Evolutionary conservation across 2,888 invertebrate genomes (phyloP).

Genomic region (Lepidochrysops patricia): DNA sequence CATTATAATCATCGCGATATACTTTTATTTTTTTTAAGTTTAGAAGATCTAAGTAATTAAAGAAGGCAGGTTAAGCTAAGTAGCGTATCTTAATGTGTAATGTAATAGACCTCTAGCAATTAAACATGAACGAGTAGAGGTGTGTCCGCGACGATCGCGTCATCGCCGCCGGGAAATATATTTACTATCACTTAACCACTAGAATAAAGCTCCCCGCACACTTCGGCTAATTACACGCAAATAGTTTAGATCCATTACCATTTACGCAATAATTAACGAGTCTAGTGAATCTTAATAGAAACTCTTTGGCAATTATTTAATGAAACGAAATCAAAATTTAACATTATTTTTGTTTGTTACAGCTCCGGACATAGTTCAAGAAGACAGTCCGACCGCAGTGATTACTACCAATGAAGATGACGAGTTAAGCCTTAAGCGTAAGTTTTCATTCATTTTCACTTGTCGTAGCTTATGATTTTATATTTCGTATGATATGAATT

Average conservation of each 20-base stretch:
- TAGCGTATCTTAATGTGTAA: not conserved
- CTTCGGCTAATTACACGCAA: not conserved
- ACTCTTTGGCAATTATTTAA: too few relatives aligned
- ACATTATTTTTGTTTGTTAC: constrained; percentile 51
- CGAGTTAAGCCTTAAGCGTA: constrained; percentile 88
- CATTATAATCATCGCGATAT: too few relatives aligned
- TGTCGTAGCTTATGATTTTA: too few relatives aligned
- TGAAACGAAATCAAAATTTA: too few relatives aligned
- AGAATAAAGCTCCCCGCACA: not conserved
- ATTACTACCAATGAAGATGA: constrained; percentile 79
- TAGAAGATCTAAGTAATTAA: too few relatives aligned
- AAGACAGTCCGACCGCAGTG: constrained; percentile 78
- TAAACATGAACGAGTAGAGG: not conserved
- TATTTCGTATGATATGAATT: too few relatives aligned
- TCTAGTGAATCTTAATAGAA: too few relatives aligned
- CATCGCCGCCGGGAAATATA: not conserved
- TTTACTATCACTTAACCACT: constrained; percentile 2
- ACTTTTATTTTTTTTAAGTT: too few relatives aligned
- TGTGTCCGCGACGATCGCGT: not conserved
- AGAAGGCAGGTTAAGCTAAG: too few relatives aligned
- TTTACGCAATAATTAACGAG: not conserved
- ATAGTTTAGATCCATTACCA: not conserved
- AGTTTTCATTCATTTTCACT: constrained; percentile 37
- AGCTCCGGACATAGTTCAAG: constrained; percentile 84
- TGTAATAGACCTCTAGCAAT: not conserved